phyloP scores from a whole-genome alignment of 2,797 vertebrate species.

The Rhadinocentrus ornatus region DNA sequence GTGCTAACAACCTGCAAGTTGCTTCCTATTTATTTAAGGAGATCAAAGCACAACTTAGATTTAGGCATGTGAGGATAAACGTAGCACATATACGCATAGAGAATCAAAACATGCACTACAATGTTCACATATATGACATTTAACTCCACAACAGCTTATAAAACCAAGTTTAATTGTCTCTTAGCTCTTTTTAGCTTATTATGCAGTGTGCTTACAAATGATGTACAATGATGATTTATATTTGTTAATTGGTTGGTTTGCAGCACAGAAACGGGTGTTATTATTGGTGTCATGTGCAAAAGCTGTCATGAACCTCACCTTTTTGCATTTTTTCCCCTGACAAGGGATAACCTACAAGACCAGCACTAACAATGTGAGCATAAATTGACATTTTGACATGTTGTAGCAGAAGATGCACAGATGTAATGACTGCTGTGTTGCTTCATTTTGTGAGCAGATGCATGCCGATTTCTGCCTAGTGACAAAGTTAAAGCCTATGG shows the following conservation, averaged over 20 bases:
- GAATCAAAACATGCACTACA: slow-evolving; percentile 1
- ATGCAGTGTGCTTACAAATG: neutral
- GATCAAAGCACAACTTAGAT: slow-evolving; percentile 57
- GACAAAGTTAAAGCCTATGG: neutral
- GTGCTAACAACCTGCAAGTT: slow-evolving; percentile 41
- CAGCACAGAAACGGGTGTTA: neutral
- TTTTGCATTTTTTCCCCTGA: neutral
- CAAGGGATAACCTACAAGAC: neutral
- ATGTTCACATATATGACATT: neutral
- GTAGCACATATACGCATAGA: neutral
- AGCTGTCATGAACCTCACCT: neutral
- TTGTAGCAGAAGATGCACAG: neutral
- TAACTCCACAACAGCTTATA: neutral
- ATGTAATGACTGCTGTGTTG: neutral
- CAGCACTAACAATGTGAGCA: neutral
- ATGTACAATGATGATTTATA: neutral
- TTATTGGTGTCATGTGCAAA: neutral
- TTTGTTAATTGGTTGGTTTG: slow-evolving; percentile 6
- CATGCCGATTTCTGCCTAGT: neutral
- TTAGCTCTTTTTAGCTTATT: neutral
- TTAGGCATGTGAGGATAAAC: slow-evolving; percentile 39
- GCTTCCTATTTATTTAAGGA: slow-evolving; percentile 24
- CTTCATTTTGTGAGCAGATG: neutral
- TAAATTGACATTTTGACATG: neutral
- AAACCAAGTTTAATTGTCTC: neutral